Percentiles rank a stretch among this genome's conserved stretches.
Evolutionary conservation across 2,888 invertebrate genomes (phyloP).

Genomic region (Auanema freiburgensis): DNA sequence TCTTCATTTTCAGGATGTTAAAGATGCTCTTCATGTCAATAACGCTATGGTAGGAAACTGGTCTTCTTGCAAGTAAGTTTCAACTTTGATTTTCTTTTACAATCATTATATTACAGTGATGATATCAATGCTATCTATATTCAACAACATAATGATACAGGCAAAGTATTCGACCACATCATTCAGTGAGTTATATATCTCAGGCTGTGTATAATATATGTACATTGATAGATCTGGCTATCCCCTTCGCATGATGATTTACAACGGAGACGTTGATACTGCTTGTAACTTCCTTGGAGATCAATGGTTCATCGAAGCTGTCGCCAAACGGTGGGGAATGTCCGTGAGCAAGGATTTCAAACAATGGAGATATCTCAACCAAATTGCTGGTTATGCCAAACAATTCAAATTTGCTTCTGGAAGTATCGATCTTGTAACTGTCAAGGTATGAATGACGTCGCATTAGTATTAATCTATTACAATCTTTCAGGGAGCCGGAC

Average conservation of each 20-base stretch:
- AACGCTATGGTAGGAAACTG: constrained; percentile 28
- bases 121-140: constrained; percentile 47
- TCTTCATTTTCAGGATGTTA: constrained; percentile 24
- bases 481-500: constrained; percentile 71
- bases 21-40: constrained; percentile 31
- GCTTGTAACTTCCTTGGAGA: constrained; percentile 57
- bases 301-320: constrained; percentile 54
- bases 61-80: constrained; percentile 35
- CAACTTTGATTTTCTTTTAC: no score
- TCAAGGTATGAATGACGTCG: constrained; percentile 38
- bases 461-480: no score
- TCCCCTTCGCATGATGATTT: constrained; percentile 49
- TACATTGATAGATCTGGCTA: constrained; percentile 28
- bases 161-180: constrained; percentile 49
- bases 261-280: constrained; percentile 55
- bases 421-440: constrained; percentile 51
- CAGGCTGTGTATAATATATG: background rate
- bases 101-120: constrained; percentile 32
- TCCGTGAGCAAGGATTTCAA: constrained; percentile 28
- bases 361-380: constrained; percentile 43
- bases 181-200: constrained; percentile 17
- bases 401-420: constrained; percentile 37
- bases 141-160: constrained; percentile 55
- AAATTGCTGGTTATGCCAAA: constrained; percentile 54
- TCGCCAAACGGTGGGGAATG: constrained; percentile 33